These are phyloP conservation scores for Brachyrhaphis roseni DNA, from an alignment of 2,797 vertebrate species.

Conservation along the genomic window DNA sequence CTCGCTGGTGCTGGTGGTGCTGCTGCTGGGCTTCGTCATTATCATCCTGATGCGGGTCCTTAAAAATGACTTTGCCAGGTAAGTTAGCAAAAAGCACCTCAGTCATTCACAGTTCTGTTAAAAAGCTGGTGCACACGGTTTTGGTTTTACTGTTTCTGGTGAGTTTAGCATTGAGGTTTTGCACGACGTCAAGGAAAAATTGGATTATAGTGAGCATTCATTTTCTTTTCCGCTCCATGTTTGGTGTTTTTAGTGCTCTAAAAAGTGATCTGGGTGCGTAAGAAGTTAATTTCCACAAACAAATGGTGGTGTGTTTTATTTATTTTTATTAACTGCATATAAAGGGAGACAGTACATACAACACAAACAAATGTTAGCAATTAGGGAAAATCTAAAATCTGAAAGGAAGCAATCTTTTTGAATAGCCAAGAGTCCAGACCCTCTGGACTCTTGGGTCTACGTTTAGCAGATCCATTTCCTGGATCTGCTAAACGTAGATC, in stretches of 20 bases:
- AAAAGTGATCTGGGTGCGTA: neutral
- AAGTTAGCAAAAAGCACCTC: neutral
- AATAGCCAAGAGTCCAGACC: too few relatives aligned
- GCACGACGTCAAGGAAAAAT: neutral
- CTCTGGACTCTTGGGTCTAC: too few relatives aligned
- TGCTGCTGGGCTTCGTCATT: constrained; percentile 92
- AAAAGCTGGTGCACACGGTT: neutral
- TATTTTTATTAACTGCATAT: neutral
- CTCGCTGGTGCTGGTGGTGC: constrained; percentile 92
- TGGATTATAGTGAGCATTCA: neutral
- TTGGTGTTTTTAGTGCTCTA: neutral
- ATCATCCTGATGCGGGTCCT: constrained; percentile 96
- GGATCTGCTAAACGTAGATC: too few relatives aligned
- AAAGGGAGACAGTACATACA: neutral
- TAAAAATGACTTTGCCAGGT: constrained; percentile 93
- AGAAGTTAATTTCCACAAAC: neutral
- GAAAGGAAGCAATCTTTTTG: too few relatives aligned
- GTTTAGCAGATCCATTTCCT: too few relatives aligned
- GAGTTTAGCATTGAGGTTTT: neutral
- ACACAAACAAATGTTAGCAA: too few relatives aligned
- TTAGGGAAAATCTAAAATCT: too few relatives aligned
- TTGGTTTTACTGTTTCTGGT: neutral
- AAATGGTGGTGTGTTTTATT: neutral
- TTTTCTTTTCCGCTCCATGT: neutral
- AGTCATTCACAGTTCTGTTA: neutral